Evolutionary conservation across 2,888 invertebrate species (phyloP).

Genomic region (Camptogramma bilineatum): DNA sequence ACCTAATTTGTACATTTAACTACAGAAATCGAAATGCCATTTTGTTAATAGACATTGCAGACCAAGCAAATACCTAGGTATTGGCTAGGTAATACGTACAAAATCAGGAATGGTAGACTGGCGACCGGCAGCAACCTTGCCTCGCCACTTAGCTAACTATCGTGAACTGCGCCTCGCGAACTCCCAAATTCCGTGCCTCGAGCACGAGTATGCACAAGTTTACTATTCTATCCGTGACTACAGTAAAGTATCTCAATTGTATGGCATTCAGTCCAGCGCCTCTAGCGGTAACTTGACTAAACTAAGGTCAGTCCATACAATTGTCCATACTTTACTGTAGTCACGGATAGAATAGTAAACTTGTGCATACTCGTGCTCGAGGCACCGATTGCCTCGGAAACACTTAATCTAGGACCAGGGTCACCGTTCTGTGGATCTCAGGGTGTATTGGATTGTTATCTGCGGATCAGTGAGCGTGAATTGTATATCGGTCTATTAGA

Average conservation of each 20-base stretch:
- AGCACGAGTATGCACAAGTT: too few species aligned
- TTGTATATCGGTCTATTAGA: conserved; percentile 8
- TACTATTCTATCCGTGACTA: too few species aligned
- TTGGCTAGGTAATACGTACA: too few species aligned
- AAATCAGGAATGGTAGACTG: conserved; percentile 37
- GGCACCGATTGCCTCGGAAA: conserved; percentile 47
- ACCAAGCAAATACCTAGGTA: conserved; percentile 17
- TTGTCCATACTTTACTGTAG: too few species aligned
- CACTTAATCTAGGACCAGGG: conserved; percentile 30
- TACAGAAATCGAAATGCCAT: neutral
- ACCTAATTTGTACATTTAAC: neutral
- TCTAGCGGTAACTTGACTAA: too few species aligned
- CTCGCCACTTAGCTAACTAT: conserved; percentile 15
- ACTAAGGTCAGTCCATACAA: too few species aligned
- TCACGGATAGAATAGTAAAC: too few species aligned
- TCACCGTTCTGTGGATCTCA: conserved; percentile 20
- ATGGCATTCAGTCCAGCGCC: too few species aligned
- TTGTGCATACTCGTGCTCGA: too few species aligned
- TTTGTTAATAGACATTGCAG: neutral
- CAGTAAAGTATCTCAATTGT: too few species aligned
- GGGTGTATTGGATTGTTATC: conserved; percentile 20
- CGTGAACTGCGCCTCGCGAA: conserved; percentile 12
- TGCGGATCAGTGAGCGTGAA: conserved; percentile 17
- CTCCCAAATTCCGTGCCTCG: conserved; percentile 61
- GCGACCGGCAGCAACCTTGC: conserved; percentile 68